Evolutionary conservation across 2,797 vertebrate genomes (phyloP).

Genomic region (Megalops cyprinoides): DNA sequence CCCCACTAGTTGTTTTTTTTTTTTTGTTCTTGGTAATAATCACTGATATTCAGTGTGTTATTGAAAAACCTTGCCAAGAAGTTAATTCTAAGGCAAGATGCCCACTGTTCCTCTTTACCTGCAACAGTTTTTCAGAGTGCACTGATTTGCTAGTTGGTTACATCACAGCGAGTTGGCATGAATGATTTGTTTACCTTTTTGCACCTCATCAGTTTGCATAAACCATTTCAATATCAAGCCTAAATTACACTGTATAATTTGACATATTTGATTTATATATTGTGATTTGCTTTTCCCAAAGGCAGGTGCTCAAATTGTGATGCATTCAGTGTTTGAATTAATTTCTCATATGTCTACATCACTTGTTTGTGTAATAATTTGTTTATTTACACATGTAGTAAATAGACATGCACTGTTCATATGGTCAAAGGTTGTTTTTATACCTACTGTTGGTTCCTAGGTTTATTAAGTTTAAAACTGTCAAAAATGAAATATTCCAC

Average conservation of each 20-base stretch:
- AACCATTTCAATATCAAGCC: background rate
- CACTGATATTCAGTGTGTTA: too few species aligned
- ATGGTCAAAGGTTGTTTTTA: background rate
- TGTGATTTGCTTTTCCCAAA: too few species aligned
- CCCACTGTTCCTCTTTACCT: background rate
- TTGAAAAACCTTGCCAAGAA: too few species aligned
- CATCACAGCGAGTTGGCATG: background rate
- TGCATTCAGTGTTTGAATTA: background rate
- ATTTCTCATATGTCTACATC: background rate
- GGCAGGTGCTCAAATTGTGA: background rate
- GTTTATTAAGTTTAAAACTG: slow-evolving; percentile 3
- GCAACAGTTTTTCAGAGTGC: background rate
- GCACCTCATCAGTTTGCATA: background rate
- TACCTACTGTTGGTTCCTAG: background rate
- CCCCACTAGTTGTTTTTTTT: too few species aligned
- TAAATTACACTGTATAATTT: too few species aligned
- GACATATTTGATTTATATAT: too few species aligned
- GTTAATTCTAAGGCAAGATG: too few species aligned
- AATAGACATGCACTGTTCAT: background rate
- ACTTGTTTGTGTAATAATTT: background rate
- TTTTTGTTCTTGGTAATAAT: too few species aligned
- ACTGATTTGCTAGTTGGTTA: background rate
- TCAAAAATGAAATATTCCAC: background rate
- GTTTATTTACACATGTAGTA: background rate
- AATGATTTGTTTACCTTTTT: background rate